phyloP scores from a whole-genome alignment of 2,113 vertebrate species.

The Centropristis striata region DNA sequence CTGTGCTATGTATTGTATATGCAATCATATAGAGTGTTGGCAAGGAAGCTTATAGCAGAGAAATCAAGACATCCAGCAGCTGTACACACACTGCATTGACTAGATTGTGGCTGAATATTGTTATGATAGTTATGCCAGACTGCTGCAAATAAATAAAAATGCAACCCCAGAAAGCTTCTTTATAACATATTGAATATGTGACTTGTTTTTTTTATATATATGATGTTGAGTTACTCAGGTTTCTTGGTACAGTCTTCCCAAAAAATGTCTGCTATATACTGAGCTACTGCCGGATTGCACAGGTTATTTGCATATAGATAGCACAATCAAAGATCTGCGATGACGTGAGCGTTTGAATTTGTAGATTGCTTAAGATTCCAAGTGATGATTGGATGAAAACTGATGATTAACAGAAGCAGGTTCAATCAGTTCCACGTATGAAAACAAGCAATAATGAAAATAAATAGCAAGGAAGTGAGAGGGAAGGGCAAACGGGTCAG shows the following conservation, averaged over 20 bases:
- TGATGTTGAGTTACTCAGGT: not conserved
- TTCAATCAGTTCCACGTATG: conserved; percentile 48
- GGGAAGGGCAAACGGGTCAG: conserved; percentile 49
- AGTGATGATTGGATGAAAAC: conserved; percentile 63
- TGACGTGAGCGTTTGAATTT: conserved; percentile 43
- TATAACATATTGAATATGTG: conserved; percentile 29
- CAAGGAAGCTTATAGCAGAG: not conserved
- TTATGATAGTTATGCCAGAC: conserved; percentile 10
- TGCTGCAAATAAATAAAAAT: conserved; percentile 31
- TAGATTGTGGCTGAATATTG: conserved; percentile 15
- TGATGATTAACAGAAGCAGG: conserved; percentile 50
- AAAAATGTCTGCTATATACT: conserved; percentile 31
- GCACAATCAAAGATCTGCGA: conserved; percentile 60
- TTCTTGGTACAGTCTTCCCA: conserved; percentile 18
- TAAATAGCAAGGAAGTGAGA: conserved; percentile 32
- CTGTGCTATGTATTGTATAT: not conserved
- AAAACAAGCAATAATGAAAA: conserved; percentile 47
- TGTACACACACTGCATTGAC: not conserved
- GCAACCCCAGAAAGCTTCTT: conserved; percentile 2
- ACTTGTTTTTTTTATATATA: conserved; percentile 19
- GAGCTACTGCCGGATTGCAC: conserved; percentile 10
- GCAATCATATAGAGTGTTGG: conserved; percentile 15
- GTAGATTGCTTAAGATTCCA: conserved; percentile 53
- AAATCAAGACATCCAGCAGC: conserved; percentile 15
- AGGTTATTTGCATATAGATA: conserved; percentile 77